Evolutionary conservation across 2,797 vertebrate species (phyloP).

Genomic region (Rhyacichthys aspro): DNA sequence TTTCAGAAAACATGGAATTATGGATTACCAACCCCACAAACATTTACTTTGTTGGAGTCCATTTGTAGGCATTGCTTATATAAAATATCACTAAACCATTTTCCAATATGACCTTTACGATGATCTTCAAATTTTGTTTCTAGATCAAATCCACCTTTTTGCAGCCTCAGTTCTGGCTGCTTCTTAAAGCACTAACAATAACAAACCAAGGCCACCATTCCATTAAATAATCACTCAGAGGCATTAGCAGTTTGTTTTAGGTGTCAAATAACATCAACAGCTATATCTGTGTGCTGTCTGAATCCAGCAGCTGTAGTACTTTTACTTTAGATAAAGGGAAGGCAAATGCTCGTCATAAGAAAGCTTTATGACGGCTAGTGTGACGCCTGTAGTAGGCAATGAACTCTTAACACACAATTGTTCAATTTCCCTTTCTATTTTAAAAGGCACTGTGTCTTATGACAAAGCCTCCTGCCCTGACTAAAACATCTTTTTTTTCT

Average conservation of each 20-base stretch:
- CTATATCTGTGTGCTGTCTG: constrained; percentile 65
- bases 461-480: constrained; percentile 43
- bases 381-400: constrained; percentile 6
- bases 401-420: constrained; percentile 7
- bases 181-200: constrained; percentile 26
- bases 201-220: constrained; percentile 52
- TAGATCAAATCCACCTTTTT: background rate
- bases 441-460: constrained; percentile 25
- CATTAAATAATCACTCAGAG: too few species aligned
- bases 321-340: constrained; percentile 33
- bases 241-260: constrained; percentile 14
- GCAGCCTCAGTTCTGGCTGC: too few species aligned
- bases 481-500: constrained; percentile 39
- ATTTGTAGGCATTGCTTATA: too few species aligned
- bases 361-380: constrained; percentile 10
- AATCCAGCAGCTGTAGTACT: constrained; percentile 24
- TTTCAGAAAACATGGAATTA: constrained; percentile 11
- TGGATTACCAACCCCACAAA: constrained; percentile 13
- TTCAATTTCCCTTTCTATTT: constrained; percentile 27
- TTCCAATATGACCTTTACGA: too few species aligned
- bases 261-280: constrained; percentile 53
- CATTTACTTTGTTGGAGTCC: background rate
- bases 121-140: background rate
- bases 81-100: too few species aligned
- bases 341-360: constrained; percentile 29